Evolutionary conservation across 2,113 vertebrate genomes (phyloP), one percentile per base, ranked within the genome.

Genomic region (Pelmatolapia mariae): DNA sequence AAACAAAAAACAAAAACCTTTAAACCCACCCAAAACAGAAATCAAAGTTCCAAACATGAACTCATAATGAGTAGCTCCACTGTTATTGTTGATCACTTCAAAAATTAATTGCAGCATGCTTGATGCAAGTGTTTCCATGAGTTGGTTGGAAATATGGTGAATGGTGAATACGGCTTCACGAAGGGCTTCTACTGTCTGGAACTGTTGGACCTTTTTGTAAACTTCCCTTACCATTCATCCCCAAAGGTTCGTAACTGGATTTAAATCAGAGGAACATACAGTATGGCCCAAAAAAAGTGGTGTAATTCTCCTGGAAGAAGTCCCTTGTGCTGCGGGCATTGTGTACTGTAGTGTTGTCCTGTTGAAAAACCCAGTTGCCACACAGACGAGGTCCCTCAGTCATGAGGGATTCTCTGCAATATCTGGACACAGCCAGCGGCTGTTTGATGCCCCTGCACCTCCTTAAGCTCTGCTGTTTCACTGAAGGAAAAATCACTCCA

Each of bases 1-100:
- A 1, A 0, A 0, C 2, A 53, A 53, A 22, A 1, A 0, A 0
- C 2, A 22, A 53, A 53, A 53, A 53, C 1, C 19, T 53, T 10
- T n/a, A 53, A 53, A 53, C 19, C 19, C 52, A 22, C 52, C 52
- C 52, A 53, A 53, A 53, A 53, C 2, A 53, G 3, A 53, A n/a
- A 53, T 53, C 52, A 53, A 22, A 53, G 52, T 22, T 53, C 19
- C 2, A 53, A 53, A 11, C 3, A 53, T 53, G 52, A 22, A 53
- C 19, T 11, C 19, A 53, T 53, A 6, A 53, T 22, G 19, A 53
- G 52, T 0, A 53, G 19, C 52, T 22, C 19, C 52, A 53, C 52
- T 11, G 19, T 53, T 53, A 53, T 53, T 53, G 9, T 53, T 53
- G 52, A 53, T 22, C 52, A 53, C 19, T 22, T 53, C 52, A 53